Base-by-base conservation (phyloP, 1,140 invertebrate genomes). In the Drosophila setifemur region DNA sequence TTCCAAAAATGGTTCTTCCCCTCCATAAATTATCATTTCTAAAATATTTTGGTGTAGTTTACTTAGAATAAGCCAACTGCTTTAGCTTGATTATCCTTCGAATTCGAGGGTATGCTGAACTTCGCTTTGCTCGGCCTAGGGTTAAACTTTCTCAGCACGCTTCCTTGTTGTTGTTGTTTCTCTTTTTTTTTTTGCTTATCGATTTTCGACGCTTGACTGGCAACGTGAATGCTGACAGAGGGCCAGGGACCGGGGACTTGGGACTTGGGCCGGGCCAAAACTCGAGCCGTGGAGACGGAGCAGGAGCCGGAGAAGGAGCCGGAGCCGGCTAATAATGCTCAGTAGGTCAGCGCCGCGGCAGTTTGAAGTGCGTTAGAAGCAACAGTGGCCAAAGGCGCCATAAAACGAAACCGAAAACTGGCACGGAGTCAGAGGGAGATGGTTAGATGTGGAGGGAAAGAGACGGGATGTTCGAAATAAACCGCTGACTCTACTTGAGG, bases 291-390 rank as follows among this genome's bases (percentile, higher is more conserved):
- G 73, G 33, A 37, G 33, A 2, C 21, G 21, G 21, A 23, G 21
- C 21, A 2, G 21, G 21, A 60, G 73, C 79, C 81, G 79, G 79
- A 37, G 33, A 2, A 2, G 21, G 21, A 23, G 21, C 21, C 21
- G 21, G 21, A 60, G 73, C 79, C 81, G 79, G 79, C 79, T 85
- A 85, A 85, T 85, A 86, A 79, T 67, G 74, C 75, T 85, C 67
- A 85, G 74, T 83, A 85, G 78, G 78, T 85, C 78, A 85, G 66
- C 70, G 79, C 49, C 73, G 57, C 73, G 74, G 73, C 53, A 61
- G 72, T 55, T 79, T 79, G 74, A 74, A 85, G 78, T 83, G 79
- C 74, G 75, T 79, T 74, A 53, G 81, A 85, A 86, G 79, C 79
- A 85, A 85, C 79, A 85, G 81, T 79, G 71, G 74, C 81, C 71